Evolutionary conservation across 1,140 invertebrate genomes (phyloP), one percentile per base, ranked within the genome.

Genomic region (Glossosoma conforme): DNA sequence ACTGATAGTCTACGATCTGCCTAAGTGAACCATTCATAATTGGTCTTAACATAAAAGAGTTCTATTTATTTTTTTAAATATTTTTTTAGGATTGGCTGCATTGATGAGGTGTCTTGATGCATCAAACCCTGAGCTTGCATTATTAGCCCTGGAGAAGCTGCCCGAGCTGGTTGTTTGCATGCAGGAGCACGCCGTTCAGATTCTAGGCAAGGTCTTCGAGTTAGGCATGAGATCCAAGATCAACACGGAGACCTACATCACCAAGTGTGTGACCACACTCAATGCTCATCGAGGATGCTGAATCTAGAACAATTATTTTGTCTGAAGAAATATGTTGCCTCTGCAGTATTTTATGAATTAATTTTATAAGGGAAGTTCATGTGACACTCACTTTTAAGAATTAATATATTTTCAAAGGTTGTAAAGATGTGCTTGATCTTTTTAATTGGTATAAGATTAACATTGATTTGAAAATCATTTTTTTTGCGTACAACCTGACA

Each of bases 231-330:
- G 80, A 58, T 86, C 85, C 19, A 85, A 85, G 48, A 77, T 91
- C 28, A 90, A 89, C 55, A 86, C 87, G 6, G 78, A 83, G 35
- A 69, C 76, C n/a, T 83, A 84, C 64, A 85, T 95, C 36, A 82
- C 79, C 35, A 89, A 90, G 65, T 84, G 84, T 46, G 79, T 96
- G 32, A 74, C 83, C 56, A 74, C 91, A 25, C 77, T 95, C 33
- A 91, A 92, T 69, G 76, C 85, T 35, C 90, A 93, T 62, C 80
- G 84, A 62, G 89, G 87, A 19, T 89, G 85, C 73, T 90, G 22
- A 51, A 38, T 38, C n/a, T n/a, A 28, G 24, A 28, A 28, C 6
- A 8, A 28, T 28, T 28, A 8, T 28, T 28, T 28, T 8, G n/a
- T 28, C n/a, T 28, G 24, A 8, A 8, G 24, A 28, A 28, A 28